Evolutionary conservation across 2,888 invertebrate species (phyloP).

Genomic region (Andrena flavipes): DNA sequence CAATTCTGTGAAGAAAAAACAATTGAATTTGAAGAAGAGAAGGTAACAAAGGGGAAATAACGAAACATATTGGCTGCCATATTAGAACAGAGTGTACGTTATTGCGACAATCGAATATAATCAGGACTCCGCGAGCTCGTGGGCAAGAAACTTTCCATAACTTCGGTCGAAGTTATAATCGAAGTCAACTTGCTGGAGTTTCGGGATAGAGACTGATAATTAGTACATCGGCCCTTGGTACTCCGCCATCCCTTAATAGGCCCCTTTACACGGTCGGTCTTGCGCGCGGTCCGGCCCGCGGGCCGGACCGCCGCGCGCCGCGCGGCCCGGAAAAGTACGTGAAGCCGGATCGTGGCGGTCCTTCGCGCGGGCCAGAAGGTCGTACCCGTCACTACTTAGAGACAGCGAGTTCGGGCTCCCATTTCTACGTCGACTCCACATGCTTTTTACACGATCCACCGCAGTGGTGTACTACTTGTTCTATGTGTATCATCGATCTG

Average conservation of each 20-base stretch:
- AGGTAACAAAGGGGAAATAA: neutral
- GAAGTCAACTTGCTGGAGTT: conserved; percentile 80
- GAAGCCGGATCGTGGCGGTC: too few species aligned
- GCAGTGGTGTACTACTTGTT: too few species aligned
- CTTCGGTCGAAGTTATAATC: conserved; percentile 79
- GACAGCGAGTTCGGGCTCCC: too few species aligned
- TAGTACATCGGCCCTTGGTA: conserved; percentile 69
- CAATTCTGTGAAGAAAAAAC: neutral
- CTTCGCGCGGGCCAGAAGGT: too few species aligned
- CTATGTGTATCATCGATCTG: too few species aligned
- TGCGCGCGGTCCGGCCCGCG: too few species aligned
- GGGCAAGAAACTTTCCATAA: conserved; percentile 66
- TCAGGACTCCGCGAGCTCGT: conserved; percentile 49
- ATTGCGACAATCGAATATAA: conserved; percentile 61
- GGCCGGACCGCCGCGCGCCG: too few species aligned
- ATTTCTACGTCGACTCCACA: too few species aligned
- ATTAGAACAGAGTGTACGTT: conserved; percentile 48
- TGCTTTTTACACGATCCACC: too few species aligned
- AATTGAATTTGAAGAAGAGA: neutral
- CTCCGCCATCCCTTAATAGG: conserved; percentile 50
- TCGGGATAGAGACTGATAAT: conserved; percentile 78
- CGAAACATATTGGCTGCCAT: conserved; percentile 8
- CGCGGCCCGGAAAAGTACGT: too few species aligned
- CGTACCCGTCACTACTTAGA: too few species aligned
- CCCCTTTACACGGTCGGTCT: too few species aligned